Conservation (phyloP, 2,113 vertebrate genomes). For the Toxotes jaculatrix region DNA sequence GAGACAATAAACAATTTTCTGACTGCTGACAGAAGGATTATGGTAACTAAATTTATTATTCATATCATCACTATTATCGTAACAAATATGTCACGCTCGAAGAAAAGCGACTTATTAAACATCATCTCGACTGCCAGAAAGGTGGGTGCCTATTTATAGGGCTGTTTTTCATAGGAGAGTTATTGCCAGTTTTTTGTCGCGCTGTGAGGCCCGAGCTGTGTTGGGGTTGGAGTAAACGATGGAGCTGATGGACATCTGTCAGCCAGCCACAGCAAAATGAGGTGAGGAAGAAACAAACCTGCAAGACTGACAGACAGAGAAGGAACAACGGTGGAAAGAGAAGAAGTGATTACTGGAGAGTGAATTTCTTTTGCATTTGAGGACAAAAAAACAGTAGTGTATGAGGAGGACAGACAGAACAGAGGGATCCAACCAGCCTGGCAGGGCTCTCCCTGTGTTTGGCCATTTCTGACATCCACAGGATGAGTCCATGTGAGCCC, state of each 20-base stretch:
- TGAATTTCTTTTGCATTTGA: constrained; percentile 44
- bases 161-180: constrained; percentile 34
- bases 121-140: constrained; percentile 31
- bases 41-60: constrained; percentile 11
- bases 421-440: constrained; percentile 31
- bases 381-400: constrained; percentile 21
- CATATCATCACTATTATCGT: constrained; percentile 2
- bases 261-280: constrained; percentile 54
- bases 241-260: constrained; percentile 78
- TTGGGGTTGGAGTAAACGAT: background rate
- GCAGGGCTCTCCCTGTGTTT: constrained; percentile 8
- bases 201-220: constrained; percentile 47
- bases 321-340: background rate
- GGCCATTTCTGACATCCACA: constrained; percentile 50
- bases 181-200: constrained; percentile 40
- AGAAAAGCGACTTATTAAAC: constrained; percentile 16
- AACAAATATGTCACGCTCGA: background rate
- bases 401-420: constrained; percentile 39
- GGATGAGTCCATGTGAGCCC: constrained; percentile 54
- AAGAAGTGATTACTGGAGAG: constrained; percentile 31
- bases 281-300: constrained; percentile 55
- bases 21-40: constrained; percentile 39
- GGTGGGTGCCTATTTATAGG: constrained; percentile 30
- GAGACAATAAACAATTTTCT: constrained; percentile 18
- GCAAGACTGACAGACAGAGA: background rate